A percentile compares a stretch with the other conserved stretches of the same genome.
Evolutionary conservation across 2,797 vertebrate genomes (phyloP).

Genomic region (Myiotriccus ornatus): DNA sequence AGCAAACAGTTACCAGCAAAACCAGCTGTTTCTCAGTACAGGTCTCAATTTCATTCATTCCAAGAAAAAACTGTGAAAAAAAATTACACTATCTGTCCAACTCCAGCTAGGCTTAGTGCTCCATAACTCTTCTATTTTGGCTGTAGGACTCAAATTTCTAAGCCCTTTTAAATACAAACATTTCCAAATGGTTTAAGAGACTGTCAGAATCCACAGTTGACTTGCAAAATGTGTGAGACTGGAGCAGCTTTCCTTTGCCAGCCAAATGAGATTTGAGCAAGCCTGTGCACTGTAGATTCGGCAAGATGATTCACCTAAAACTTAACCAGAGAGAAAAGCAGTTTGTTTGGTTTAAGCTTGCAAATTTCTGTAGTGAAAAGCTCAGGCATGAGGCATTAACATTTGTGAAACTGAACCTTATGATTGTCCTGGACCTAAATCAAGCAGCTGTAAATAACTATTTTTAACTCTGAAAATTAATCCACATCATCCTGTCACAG

Average conservation of each 20-base stretch:
- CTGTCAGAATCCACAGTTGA: not conserved
- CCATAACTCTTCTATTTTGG: not conserved
- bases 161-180: not conserved
- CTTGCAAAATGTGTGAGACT: not conserved
- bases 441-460: slow-evolving; percentile 57
- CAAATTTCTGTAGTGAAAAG: not conserved
- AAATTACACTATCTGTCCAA: not conserved
- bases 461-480: slow-evolving; percentile 69
- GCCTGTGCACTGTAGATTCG: not conserved
- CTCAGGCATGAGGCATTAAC: not conserved
- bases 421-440: slow-evolving; percentile 12
- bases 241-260: not conserved
- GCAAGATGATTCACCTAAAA: slow-evolving; percentile 47
- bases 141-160: not conserved
- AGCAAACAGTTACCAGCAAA: not conserved
- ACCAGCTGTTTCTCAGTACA: not conserved
- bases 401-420: not conserved
- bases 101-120: not conserved
- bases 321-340: not conserved
- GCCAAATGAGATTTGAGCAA: not conserved
- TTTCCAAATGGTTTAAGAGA: not conserved
- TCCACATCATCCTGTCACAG: slow-evolving; percentile 4
- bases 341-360: not conserved
- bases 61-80: not conserved
- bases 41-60: not conserved